phyloP scores from a whole-genome alignment of 2,113 vertebrate species.

The Larimichthys polyactis region DNA sequence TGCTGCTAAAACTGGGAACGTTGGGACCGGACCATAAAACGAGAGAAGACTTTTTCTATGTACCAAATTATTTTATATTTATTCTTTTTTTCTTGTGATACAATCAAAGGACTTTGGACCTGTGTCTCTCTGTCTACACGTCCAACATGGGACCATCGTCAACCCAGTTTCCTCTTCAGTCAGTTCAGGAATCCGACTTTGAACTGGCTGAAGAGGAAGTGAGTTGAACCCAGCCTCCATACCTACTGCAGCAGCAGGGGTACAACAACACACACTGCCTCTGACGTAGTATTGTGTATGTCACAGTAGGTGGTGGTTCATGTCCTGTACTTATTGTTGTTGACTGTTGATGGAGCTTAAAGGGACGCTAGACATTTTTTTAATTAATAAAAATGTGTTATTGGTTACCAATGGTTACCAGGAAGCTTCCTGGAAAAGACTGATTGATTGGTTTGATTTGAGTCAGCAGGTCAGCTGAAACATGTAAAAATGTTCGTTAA shows the following conservation, averaged over 20 bases:
- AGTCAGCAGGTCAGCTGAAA: too few relatives aligned
- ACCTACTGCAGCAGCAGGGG: conserved; percentile 81
- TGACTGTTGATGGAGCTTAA: conserved; percentile 54
- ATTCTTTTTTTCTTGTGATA: conserved; percentile 74
- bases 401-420: too few relatives aligned
- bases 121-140: conserved; percentile 59
- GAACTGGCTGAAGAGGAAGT: conserved; percentile 25
- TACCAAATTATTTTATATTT: conserved; percentile 72
- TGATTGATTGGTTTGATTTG: too few relatives aligned
- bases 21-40: conserved; percentile 75
- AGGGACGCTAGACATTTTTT: conserved; percentile 39
- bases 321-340: conserved; percentile 38
- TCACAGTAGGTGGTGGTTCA: conserved; percentile 48
- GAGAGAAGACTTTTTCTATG: conserved; percentile 89
- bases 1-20: conserved; percentile 84
- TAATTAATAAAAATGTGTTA: background rate
- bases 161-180: background rate
- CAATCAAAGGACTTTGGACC: conserved; percentile 54
- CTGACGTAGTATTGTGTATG: conserved; percentile 76
- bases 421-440: too few relatives aligned
- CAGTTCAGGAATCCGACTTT: background rate
- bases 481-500: background rate
- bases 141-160: conserved; percentile 22
- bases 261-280: conserved; percentile 87
- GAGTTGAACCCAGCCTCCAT: conserved; percentile 22